phyloP scores from a whole-genome alignment of 2,888 invertebrate genomes.

The Cryptus viduatorius region DNA sequence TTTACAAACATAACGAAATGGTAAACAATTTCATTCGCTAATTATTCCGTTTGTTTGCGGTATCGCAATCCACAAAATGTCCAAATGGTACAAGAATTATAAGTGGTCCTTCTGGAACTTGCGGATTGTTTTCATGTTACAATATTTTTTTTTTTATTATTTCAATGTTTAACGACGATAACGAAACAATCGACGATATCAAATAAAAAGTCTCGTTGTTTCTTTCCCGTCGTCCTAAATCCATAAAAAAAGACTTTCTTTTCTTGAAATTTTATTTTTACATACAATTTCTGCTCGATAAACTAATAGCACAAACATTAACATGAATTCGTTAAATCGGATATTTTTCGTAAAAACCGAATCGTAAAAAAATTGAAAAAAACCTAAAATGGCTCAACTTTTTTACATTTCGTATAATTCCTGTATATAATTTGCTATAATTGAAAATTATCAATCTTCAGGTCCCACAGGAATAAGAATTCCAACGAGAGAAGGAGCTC shows the following conservation, averaged over 20 bases:
- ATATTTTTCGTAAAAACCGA: neutral
- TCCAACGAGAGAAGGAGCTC: slow-evolving; percentile 76
- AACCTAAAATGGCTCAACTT: slow-evolving; percentile 70
- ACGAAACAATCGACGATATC: slow-evolving; percentile 52
- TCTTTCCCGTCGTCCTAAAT: neutral
- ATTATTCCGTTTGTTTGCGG: neutral
- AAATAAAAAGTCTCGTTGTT: slow-evolving; percentile 54
- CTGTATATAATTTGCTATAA: neutral
- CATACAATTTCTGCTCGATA: neutral
- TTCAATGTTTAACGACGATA: neutral
- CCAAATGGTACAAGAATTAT: neutral
- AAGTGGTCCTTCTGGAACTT: neutral
- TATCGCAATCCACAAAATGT: neutral
- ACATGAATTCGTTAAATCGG: neutral
- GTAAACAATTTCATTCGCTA: neutral
- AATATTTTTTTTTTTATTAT: neutral
- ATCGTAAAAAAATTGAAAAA: slow-evolving; percentile 72
- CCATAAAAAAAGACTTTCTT: neutral
- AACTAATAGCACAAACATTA: slow-evolving; percentile 21
- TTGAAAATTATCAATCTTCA: slow-evolving; percentile 63
- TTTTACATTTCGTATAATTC: slow-evolving; percentile 54
- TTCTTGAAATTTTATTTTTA: neutral
- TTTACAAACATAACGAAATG: neutral
- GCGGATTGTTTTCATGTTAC: neutral
- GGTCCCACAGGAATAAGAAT: slow-evolving; percentile 77